Base-by-base conservation (phyloP, 2,888 invertebrate species). In the Omphaloscelis lunosa region DNA sequence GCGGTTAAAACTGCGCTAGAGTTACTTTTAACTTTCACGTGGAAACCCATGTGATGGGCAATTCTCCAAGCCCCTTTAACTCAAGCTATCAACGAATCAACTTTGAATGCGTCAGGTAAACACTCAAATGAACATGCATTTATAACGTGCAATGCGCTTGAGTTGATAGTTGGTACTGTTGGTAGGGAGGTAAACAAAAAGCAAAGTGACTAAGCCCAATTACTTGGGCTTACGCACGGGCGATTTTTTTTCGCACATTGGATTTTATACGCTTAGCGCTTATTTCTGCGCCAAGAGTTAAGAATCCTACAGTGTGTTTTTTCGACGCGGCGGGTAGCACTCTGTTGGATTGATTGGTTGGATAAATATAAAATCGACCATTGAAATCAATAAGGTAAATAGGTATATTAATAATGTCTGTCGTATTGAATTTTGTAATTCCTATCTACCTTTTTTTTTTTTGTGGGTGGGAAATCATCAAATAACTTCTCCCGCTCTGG, bases 81-180 rank as follows among this genome's bases (percentile, higher is more conserved):
- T 56, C n/a, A 65, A 65, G 12, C 48, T 61, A 82, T 71, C 71
- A 72, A 67, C 56, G 34, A 45, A 41, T 65, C 56, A 11, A 73
- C 56, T 56, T 63, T 23, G 48, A 83, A 72, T 77, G 17, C 61
- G n/a, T 78, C 51, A 72, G 58, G 11, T 34, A 34, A 67, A 34
- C 72, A 65, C 65, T 67, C 45, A 39, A 63, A 45, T 15, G 9
- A 61, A 51, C 41, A 51, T 72, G 59, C 59, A 27, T 48, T 48
- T 45, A 27, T 20, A 51, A 51, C 62, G 11, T 51, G 34, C 8
- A 11, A n/a, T 27, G 58, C 29, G 17, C 27, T 17, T 17, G 51
- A 39, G 23, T 72, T 61, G 23, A 51, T n/a, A 34, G n/a, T 61
- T 23, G 48, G n/a, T 68, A 48, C 39, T 39, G 39, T 39, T 39